Evolutionary conservation across 2,888 invertebrate genomes (phyloP).

Genomic region (Crocallis elinguaria): DNA sequence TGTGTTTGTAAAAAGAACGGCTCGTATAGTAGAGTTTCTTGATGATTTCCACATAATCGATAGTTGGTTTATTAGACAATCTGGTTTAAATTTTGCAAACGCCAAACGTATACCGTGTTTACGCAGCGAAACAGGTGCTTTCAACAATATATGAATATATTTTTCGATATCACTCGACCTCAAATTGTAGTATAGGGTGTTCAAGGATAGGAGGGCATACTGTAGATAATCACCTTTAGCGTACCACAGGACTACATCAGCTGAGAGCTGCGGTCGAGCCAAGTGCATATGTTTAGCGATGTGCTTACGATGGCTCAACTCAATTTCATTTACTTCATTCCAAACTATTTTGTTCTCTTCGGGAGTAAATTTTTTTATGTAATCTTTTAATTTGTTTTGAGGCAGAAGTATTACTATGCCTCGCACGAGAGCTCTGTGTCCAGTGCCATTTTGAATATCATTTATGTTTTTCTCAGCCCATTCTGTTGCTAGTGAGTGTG

Average conservation of each 20-base stretch:
- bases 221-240: slow-evolving; percentile 67
- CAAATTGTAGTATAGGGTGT: slow-evolving; percentile 60
- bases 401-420: slow-evolving; percentile 52
- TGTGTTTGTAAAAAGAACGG: slow-evolving; percentile 8
- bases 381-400: slow-evolving; percentile 40
- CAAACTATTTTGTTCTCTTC: slow-evolving; percentile 56
- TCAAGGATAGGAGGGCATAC: slow-evolving; percentile 59
- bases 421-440: slow-evolving; percentile 50
- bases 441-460: slow-evolving; percentile 39
- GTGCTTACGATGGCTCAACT: slow-evolving; percentile 54
- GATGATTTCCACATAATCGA: slow-evolving; percentile 52
- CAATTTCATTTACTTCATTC: slow-evolving; percentile 49
- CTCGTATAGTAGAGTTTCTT: slow-evolving; percentile 57
- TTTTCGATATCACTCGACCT: slow-evolving; percentile 38
- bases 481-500: slow-evolving; percentile 45
- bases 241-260: slow-evolving; percentile 54
- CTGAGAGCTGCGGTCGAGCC: slow-evolving; percentile 57
- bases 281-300: slow-evolving; percentile 65
- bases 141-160: slow-evolving; percentile 50
- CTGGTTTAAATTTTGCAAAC: slow-evolving; percentile 47
- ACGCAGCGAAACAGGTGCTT: slow-evolving; percentile 63
- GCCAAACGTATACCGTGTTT: slow-evolving; percentile 63
- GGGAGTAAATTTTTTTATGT: slow-evolving; percentile 58
- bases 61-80: slow-evolving; percentile 48
- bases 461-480: slow-evolving; percentile 46